Evolutionary conservation across 2,113 vertebrate genomes (phyloP).

Genomic region (Campylomormyrus tamandua): DNA sequence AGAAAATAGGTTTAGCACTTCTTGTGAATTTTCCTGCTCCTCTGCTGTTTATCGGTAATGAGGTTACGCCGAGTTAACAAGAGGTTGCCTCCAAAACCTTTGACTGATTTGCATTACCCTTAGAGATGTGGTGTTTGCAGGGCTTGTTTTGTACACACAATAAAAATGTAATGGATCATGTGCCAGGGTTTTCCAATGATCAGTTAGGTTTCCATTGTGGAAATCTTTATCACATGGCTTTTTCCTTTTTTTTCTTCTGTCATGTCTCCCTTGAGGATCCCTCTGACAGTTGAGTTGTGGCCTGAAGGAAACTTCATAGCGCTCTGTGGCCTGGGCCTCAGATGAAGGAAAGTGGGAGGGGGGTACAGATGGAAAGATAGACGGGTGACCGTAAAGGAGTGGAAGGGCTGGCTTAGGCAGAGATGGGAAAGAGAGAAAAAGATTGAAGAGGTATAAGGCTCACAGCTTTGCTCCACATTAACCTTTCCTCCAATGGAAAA

Average conservation of each 20-base stretch:
- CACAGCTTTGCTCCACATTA: neutral
- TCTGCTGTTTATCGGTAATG: slow-evolving; percentile 12
- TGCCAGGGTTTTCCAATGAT: slow-evolving; percentile 14
- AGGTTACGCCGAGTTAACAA: neutral
- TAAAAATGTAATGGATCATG: slow-evolving; percentile 15
- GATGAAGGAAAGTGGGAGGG: slow-evolving; percentile 5
- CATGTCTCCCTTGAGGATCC: slow-evolving; percentile 26
- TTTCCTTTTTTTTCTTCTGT: slow-evolving; percentile 22
- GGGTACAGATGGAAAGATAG: slow-evolving; percentile 2
- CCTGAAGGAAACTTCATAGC: slow-evolving; percentile 38
- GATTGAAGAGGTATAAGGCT: neutral
- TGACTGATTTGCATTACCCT: neutral
- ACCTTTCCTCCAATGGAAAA: neutral
- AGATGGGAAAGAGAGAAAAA: neutral
- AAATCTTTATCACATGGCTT: slow-evolving; percentile 25
- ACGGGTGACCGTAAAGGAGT: neutral
- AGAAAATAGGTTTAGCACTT: neutral
- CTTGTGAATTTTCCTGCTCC: neutral
- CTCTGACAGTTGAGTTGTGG: slow-evolving; percentile 30
- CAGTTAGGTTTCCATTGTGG: slow-evolving; percentile 33
- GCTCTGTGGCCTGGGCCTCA: slow-evolving; percentile 28
- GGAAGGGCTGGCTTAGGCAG: slow-evolving; percentile 10
- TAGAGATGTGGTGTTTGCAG: slow-evolving; percentile 27
- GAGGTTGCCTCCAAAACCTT: neutral
- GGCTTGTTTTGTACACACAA: slow-evolving; percentile 14